Base-by-base conservation (phyloP, 2,888 invertebrate species). In the Oxyscelio sp. region DNA sequence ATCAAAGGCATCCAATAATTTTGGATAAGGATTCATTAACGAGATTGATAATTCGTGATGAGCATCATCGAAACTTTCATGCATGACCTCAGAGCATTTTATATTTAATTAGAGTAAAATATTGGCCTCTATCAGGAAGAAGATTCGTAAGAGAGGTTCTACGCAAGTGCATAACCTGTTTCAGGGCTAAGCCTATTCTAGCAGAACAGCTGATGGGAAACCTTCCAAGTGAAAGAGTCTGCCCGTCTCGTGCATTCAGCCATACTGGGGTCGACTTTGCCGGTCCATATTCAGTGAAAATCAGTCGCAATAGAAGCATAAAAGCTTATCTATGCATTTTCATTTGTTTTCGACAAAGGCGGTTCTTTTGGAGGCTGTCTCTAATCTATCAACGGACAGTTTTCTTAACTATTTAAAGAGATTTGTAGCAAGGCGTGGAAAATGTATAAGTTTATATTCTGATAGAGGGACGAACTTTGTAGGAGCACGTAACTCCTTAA, bases 391-490 rank as follows among this genome's bases (percentile, higher is more conserved):
- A 4, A 85, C 86, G 0, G 71, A 82, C 8, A 84, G 81, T 0
- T 89, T 89, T 34, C 21, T 89, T 9, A 87, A 75, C 40, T 2
- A 38, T 0, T 43, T 75, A 34, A 75, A 52, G 21, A 70, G 89
- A 34, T 87, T 90, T 54, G 83, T 87, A 0, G 81, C 88, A 4
- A 63, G 87, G 9, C 52, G 87, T 15, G 88, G 88, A 11, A 54
- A 58, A 22, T 54, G 68, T 13, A 43, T 38, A 8, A 71, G 79
- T 5, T 50, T 89, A 4, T 80, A 61, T 50, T 85, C 82, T 11
- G 89, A 89, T 48, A 85, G 82, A 27, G 88, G 87, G 17, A 87
- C 84, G 1, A 89, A 87, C 50, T 89, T 89, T 63, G 59, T 85
- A 11, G 87, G 87, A 0, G 65, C 56, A 3, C 40, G 63, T 9